phyloP scores from a whole-genome alignment of 30 jellyfish, hydroid and myxozoan genomes.

The Cassiopea andromeda region DNA sequence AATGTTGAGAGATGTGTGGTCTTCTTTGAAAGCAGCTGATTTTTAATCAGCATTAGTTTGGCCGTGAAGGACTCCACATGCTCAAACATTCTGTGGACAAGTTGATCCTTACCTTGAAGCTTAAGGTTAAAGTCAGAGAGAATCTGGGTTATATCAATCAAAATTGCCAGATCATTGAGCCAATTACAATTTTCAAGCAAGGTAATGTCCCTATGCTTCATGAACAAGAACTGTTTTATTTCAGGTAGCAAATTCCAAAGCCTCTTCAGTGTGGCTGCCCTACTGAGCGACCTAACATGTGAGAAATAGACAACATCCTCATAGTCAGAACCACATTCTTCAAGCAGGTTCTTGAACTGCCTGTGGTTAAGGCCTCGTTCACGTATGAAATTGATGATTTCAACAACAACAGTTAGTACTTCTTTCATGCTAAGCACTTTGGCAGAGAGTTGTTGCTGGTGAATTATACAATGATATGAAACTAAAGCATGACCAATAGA shows the following conservation, averaged over 20 bases:
- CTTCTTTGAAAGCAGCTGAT: slow-evolving; percentile 44
- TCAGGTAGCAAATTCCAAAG: slow-evolving; percentile 36
- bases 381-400: slow-evolving; percentile 24
- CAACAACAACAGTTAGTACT: slow-evolving; percentile 27
- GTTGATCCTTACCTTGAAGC: slow-evolving; percentile 41
- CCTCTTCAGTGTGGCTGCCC: slow-evolving; percentile 55
- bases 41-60: slow-evolving; percentile 32
- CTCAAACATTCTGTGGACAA: slow-evolving; percentile 38
- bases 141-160: slow-evolving; percentile 30
- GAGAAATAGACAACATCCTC: slow-evolving; percentile 44
- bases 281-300: slow-evolving; percentile 40
- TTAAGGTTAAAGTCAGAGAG: slow-evolving; percentile 45
- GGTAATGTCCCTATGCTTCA: slow-evolving; percentile 28
- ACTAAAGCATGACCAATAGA: slow-evolving; percentile 18
- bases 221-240: slow-evolving; percentile 13
- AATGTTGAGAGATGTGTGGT: slow-evolving; percentile 44
- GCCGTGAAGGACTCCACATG: slow-evolving; percentile 42
- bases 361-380: slow-evolving; percentile 53
- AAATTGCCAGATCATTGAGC: slow-evolving; percentile 50
- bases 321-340: slow-evolving; percentile 34
- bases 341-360: slow-evolving; percentile 43
- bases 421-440: slow-evolving; percentile 34
- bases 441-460: slow-evolving; percentile 26
- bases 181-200: slow-evolving; percentile 16
- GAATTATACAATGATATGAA: slow-evolving; percentile 36